Evolutionary conservation across 2,113 vertebrate genomes (phyloP).

Genomic region (Saguinus imperator): DNA sequence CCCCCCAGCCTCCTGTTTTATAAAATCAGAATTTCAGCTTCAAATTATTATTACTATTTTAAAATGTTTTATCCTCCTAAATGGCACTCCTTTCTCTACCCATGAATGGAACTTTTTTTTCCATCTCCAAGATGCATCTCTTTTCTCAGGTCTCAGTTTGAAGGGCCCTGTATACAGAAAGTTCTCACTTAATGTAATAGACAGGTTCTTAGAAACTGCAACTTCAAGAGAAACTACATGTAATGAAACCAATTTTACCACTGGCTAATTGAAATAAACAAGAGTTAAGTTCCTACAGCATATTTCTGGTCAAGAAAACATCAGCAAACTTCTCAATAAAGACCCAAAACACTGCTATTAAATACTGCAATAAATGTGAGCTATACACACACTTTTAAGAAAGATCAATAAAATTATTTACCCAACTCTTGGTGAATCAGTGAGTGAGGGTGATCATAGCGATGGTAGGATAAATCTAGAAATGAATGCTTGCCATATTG

Average conservation of each 20-base stretch:
- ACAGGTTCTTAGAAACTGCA: no score
- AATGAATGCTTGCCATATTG: background rate
- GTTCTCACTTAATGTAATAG: no score
- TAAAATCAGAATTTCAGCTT: background rate
- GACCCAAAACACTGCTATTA: no score
- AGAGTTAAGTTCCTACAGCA: no score
- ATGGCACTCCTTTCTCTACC: background rate
- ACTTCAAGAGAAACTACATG: no score
- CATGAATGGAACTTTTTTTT: background rate
- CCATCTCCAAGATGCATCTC: background rate
- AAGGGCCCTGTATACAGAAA: background rate
- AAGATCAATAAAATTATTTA: background rate
- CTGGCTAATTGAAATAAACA: no score
- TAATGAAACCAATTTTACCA: no score
- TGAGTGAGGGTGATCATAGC: background rate
- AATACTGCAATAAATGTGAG: no score
- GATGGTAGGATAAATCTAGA: background rate
- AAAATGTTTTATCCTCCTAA: background rate
- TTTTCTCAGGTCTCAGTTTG: background rate
- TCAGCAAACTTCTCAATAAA: no score
- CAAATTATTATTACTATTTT: background rate
- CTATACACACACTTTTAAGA: no score
- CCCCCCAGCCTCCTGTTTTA: background rate
- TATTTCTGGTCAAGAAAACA: no score
- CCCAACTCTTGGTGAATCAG: background rate